Percentiles rank a stretch among this genome's conserved stretches.
phyloP scores from a whole-genome alignment of 2,797 vertebrate species.

The Antrozous pallidus region DNA sequence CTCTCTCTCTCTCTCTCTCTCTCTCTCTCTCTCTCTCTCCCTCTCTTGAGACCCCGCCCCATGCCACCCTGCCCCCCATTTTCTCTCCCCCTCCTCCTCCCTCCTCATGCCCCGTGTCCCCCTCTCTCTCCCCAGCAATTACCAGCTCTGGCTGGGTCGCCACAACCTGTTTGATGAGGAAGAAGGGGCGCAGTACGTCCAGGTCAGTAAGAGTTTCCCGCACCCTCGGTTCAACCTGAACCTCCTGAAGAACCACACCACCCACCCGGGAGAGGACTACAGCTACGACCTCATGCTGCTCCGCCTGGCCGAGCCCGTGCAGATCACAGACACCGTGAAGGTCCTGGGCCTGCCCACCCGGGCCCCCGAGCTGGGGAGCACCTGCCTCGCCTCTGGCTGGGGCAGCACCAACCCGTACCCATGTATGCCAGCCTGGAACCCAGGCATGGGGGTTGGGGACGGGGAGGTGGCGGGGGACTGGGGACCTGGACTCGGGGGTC shows the following conservation, averaged over 20 bases:
- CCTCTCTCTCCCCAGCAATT: not conserved
- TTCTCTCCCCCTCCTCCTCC: not conserved
- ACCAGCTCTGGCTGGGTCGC: conserved; percentile 62
- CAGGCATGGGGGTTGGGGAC: not conserved
- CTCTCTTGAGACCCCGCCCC: not conserved
- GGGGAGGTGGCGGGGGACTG: too few species aligned
- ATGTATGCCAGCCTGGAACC: not conserved
- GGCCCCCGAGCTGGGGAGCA: accelerated
- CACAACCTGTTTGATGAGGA: not conserved
- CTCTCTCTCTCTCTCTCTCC: not conserved
- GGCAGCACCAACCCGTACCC: not conserved
- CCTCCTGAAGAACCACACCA: not conserved
- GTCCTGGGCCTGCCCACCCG: not conserved
- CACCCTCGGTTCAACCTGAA: conserved; percentile 17
- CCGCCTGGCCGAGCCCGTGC: accelerated
- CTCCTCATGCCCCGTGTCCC: not conserved
- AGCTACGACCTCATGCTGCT: conserved; percentile 71
- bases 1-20: accelerated
- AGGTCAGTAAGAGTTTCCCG: not conserved
- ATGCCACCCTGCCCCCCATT: not conserved
- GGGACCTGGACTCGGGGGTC: not conserved
- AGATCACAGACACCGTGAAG: accelerated
- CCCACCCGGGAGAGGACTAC: accelerated
- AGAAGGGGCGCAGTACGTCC: not conserved
- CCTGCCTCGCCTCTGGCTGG: conserved; percentile 56